phyloP scores from a whole-genome alignment of 2,113 vertebrate genomes.

The Girardinichthys multiradiatus region DNA sequence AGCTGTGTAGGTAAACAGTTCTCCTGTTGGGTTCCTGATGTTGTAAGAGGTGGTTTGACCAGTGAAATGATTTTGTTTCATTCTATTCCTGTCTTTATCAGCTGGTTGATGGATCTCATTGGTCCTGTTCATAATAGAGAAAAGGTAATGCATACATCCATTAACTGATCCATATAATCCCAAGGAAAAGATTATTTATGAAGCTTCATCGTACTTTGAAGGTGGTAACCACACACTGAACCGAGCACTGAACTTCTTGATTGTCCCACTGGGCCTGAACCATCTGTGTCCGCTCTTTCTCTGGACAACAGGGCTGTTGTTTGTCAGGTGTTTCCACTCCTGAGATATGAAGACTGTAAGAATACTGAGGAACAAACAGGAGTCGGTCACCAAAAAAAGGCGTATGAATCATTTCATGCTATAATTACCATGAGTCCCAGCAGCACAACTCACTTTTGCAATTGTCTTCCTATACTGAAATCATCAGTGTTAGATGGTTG shows the following conservation, averaged over 20 bases:
- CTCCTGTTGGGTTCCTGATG: constrained; percentile 89
- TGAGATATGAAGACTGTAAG: constrained; percentile 88
- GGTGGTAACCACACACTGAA: constrained; percentile 90
- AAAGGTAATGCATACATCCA: neutral
- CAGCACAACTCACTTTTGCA: constrained; percentile 87
- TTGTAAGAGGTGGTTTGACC: constrained; percentile 86
- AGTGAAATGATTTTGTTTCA: constrained; percentile 85
- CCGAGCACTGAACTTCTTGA: constrained; percentile 91
- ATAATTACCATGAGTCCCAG: neutral
- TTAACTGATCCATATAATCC: neutral
- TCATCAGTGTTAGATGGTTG: constrained; percentile 88
- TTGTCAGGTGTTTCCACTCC: constrained; percentile 92
- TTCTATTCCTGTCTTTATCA: constrained; percentile 81
- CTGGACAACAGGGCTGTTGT: constrained; percentile 84
- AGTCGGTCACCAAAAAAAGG: neutral
- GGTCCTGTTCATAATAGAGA: constrained; percentile 66
- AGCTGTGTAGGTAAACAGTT: constrained; percentile 86
- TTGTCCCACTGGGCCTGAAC: constrained; percentile 89
- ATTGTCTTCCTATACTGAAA: constrained; percentile 88
- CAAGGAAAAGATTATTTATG: neutral
- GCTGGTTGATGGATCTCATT: constrained; percentile 74
- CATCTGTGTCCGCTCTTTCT: constrained; percentile 89
- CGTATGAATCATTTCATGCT: neutral
- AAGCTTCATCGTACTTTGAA: constrained; percentile 81
- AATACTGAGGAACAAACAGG: constrained; percentile 77